phyloP scores from a whole-genome alignment of 2,888 invertebrate species.

The Orthosia gothica region DNA sequence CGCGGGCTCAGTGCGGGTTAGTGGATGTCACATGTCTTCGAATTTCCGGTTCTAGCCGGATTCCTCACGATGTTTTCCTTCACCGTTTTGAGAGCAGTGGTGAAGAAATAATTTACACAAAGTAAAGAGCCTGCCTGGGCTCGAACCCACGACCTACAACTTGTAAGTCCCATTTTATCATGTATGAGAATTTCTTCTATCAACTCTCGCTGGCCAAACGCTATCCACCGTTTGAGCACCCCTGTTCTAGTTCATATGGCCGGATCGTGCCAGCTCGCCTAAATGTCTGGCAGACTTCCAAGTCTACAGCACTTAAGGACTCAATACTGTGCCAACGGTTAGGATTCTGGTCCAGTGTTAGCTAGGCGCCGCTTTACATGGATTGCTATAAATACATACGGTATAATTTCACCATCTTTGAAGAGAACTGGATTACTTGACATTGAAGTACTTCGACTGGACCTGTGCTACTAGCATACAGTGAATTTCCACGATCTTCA shows the following conservation, averaged over 20 bases:
- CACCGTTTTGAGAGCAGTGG: too few species aligned
- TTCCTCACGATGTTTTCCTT: too few species aligned
- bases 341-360: background rate
- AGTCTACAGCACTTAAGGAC: conserved; percentile 50
- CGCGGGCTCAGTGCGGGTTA: too few species aligned
- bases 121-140: too few species aligned
- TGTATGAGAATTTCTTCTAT: background rate
- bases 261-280: conserved; percentile 67
- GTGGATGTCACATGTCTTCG: too few species aligned
- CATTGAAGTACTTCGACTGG: background rate
- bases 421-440: background rate
- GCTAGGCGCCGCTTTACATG: conserved; percentile 13
- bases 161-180: too few species aligned
- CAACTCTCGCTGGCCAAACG: background rate
- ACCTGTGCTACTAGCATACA: background rate
- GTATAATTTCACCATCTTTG: background rate
- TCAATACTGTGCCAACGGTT: conserved; percentile 51
- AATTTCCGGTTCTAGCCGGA: too few species aligned
- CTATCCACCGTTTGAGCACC: background rate
- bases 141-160: too few species aligned
- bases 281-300: conserved; percentile 73
- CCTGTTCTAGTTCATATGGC: conserved; percentile 17
- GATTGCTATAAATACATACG: background rate
- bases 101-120: too few species aligned
- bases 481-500: background rate